Evolutionary conservation across 2,113 vertebrate species (phyloP).

Genomic region (Puffinus mauretanicus): DNA sequence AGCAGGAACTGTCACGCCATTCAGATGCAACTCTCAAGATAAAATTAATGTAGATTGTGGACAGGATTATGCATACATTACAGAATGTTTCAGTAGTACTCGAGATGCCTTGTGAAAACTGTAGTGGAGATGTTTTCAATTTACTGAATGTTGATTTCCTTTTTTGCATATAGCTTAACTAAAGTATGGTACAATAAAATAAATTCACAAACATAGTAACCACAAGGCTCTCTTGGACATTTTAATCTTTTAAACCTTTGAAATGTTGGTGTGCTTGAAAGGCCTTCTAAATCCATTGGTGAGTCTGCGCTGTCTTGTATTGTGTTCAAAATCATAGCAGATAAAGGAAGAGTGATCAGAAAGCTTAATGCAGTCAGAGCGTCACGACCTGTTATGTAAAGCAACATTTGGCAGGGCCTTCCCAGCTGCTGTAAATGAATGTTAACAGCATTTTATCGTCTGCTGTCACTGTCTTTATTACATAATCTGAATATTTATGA

Average conservation of each 20-base stretch:
- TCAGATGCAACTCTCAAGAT: slow-evolving; percentile 10
- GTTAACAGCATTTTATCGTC: slow-evolving; percentile 71
- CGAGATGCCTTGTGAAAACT: slow-evolving; percentile 24
- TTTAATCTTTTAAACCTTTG: slow-evolving; percentile 60
- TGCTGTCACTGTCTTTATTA: slow-evolving; percentile 66
- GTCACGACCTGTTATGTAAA: slow-evolving; percentile 68
- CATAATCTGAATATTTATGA: slow-evolving; percentile 73
- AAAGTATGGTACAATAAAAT: background rate
- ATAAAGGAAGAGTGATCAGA: slow-evolving; percentile 66
- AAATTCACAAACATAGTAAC: slow-evolving; percentile 3
- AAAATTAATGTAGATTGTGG: slow-evolving; percentile 19
- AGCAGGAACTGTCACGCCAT: slow-evolving; percentile 25
- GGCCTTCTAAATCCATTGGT: slow-evolving; percentile 47
- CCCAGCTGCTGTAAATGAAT: slow-evolving; percentile 72
- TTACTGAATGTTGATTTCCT: background rate
- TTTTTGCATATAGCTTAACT: background rate
- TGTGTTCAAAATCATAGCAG: slow-evolving; percentile 52
- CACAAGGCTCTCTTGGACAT: slow-evolving; percentile 6
- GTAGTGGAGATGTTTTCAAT: background rate
- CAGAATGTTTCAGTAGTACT: slow-evolving; percentile 28
- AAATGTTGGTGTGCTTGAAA: slow-evolving; percentile 36
- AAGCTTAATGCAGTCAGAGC: slow-evolving; percentile 69
- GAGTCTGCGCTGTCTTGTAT: slow-evolving; percentile 1
- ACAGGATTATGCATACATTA: background rate
- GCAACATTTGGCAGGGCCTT: slow-evolving; percentile 65